These are phyloP conservation scores for Setipinna tenuifilis DNA, from an alignment of 2,797 vertebrate species.

Conservation along the genomic window DNA sequence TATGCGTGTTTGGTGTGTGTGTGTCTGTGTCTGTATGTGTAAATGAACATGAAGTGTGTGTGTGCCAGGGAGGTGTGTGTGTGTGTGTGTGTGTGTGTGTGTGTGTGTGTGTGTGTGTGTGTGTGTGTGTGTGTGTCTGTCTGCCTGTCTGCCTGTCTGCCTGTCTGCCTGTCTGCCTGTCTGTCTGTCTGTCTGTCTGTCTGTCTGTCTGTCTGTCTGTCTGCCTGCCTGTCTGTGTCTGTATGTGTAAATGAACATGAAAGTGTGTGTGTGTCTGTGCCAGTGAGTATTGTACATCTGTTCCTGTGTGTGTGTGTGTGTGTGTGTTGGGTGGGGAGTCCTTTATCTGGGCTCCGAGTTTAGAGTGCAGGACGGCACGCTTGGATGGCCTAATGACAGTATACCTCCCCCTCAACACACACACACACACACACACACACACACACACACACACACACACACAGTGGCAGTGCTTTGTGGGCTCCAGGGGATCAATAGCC, in stretches of 20 bases:
- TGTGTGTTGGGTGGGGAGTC: too few species aligned
- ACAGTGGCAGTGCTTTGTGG: not conserved
- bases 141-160: not conserved
- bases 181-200: too few species aligned
- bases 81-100: conserved; percentile 51
- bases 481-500: conserved; percentile 32
- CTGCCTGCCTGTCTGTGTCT: not conserved
- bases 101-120: conserved; percentile 57
- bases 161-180: not conserved
- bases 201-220: not conserved
- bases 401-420: too few species aligned
- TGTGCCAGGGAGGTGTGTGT: conserved; percentile 47
- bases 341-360: too few species aligned
- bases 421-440: not conserved
- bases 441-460: too few species aligned
- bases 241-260: not conserved
- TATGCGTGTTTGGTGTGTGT: not conserved
- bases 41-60: conserved; percentile 34
- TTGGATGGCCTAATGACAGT: too few species aligned
- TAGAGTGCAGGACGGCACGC: too few species aligned
- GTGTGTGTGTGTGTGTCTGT: not conserved
- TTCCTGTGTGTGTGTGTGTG: too few species aligned
- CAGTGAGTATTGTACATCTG: too few species aligned
- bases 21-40: conserved; percentile 53
- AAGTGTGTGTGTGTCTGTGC: not conserved